Percentiles rank a stretch among this genome's conserved stretches.
These are phyloP conservation scores for Cyprinodon diabolis DNA, from an alignment of 2,797 vertebrate species.

Conservation along the genomic window DNA sequence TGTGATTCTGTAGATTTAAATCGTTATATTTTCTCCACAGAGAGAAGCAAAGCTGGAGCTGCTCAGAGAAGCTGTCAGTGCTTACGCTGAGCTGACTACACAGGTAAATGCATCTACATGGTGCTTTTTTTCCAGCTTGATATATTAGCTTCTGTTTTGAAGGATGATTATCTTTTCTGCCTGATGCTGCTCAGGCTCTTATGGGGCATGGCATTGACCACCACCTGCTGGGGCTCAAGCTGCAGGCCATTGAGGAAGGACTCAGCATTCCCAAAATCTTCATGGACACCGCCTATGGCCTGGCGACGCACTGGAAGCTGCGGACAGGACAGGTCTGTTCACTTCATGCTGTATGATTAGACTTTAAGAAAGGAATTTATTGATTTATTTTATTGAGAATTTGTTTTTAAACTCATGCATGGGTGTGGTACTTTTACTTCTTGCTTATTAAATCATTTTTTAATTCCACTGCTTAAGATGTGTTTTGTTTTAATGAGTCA, in stretches of 20 bases:
- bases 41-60: slow-evolving; percentile 78
- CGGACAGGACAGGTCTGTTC: slow-evolving; percentile 83
- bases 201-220: slow-evolving; percentile 80
- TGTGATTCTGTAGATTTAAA: neutral
- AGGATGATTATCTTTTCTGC: neutral
- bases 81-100: slow-evolving; percentile 76
- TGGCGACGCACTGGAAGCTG: slow-evolving; percentile 87
- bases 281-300: slow-evolving; percentile 87
- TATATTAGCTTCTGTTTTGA: neutral
- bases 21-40: slow-evolving; percentile 53
- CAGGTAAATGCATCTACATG: slow-evolving; percentile 62
- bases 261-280: slow-evolving; percentile 84
- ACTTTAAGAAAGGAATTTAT: neutral
- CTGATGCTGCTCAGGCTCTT: slow-evolving; percentile 65
- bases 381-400: neutral
- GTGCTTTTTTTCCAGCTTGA: neutral
- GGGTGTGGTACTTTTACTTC: slow-evolving; percentile 6
- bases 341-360: neutral
- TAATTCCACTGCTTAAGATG: slow-evolving; percentile 12
- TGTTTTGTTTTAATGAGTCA: neutral
- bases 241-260: slow-evolving; percentile 85
- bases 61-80: slow-evolving; percentile 77
- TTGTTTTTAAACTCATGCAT: slow-evolving; percentile 6
- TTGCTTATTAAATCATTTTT: neutral
- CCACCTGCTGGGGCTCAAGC: slow-evolving; percentile 85